phyloP scores from a whole-genome alignment of 2,113 vertebrate genomes.

The Petrocephalus microphthalmus region DNA sequence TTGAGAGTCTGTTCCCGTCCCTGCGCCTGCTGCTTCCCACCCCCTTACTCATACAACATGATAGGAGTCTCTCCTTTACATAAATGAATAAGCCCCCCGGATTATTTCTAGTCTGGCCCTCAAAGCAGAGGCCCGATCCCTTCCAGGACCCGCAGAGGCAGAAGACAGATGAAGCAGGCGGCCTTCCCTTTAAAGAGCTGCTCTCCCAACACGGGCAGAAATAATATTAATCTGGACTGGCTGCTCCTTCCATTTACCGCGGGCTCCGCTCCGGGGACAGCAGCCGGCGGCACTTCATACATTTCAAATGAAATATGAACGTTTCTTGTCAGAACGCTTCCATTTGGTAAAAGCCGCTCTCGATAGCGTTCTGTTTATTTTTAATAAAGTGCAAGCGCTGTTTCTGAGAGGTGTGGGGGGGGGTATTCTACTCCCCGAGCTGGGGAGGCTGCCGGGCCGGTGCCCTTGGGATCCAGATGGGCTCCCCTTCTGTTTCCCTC shows the following conservation, averaged over 20 bases:
- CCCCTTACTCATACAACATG: constrained; percentile 55
- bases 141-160: constrained; percentile 30
- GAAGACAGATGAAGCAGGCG: constrained; percentile 53
- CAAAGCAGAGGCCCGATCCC: constrained; percentile 48
- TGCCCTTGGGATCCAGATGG: background rate
- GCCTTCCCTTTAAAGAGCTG: constrained; percentile 55
- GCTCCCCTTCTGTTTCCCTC: background rate
- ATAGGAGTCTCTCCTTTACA: constrained; percentile 55
- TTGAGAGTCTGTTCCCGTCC: constrained; percentile 41
- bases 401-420: constrained; percentile 19
- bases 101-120: constrained; percentile 50
- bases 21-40: constrained; percentile 49
- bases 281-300: constrained; percentile 66
- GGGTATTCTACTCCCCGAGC: background rate
- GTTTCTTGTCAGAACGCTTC: constrained; percentile 71
- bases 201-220: constrained; percentile 56
- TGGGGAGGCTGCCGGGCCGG: background rate
- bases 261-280: constrained; percentile 65
- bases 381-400: constrained; percentile 37
- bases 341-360: constrained; percentile 58
- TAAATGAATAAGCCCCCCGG: constrained; percentile 64
- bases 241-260: constrained; percentile 71
- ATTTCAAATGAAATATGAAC: constrained; percentile 72
- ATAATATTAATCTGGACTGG: constrained; percentile 67
- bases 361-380: constrained; percentile 42